Evolutionary conservation across 2,797 vertebrate genomes (phyloP), one percentile per base, ranked within the genome.

Genomic region (Columba guinea): DNA sequence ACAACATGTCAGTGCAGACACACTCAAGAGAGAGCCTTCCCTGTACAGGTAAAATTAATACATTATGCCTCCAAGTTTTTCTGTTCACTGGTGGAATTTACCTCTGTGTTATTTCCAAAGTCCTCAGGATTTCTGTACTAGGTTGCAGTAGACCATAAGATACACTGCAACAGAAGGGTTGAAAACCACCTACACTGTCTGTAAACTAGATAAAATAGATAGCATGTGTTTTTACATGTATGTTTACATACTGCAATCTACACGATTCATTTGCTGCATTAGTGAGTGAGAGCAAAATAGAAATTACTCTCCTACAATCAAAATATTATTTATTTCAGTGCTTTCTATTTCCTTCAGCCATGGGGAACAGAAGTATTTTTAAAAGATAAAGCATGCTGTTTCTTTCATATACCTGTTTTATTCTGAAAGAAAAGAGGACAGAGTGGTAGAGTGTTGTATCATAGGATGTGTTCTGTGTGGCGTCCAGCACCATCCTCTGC

Each of bases 1-100:
- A 97, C 99, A 99, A 95, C 99, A 99, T 89, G 98, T 99, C 65
- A 98, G 98, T 97, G 97, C 98, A 88, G 99, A 99, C 74, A 98
- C 98, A 59, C 98, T 99, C 89, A 99, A 98, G 97, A 99, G 98
- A 96, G 99, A 99, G 95, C 99, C 99, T 1, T 94, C 98, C 51
- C 98, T 99, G 10, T 99, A 99, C 96, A 99, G 98, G 99, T 99
- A 86, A 96, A 53, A 77, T 55, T 32, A 53, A 82, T 70, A 41
- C 13, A 8, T 60, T 48, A 8, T 24, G 5, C 46, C 24, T n/a
- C 23, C 24, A 55, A 48, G n/a, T 91, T 41, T 76, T 64, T 18
- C 39, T 69, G 27, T n/a, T 68, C 21, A 28, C 0, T 6, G 91
- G 49, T 59, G 39, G n/a, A 28, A 65, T 79, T 51, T 64, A 0